Evolutionary conservation across 1,140 invertebrate genomes (phyloP), one percentile per base, ranked within the genome.

Genomic region (Popillia japonica): DNA sequence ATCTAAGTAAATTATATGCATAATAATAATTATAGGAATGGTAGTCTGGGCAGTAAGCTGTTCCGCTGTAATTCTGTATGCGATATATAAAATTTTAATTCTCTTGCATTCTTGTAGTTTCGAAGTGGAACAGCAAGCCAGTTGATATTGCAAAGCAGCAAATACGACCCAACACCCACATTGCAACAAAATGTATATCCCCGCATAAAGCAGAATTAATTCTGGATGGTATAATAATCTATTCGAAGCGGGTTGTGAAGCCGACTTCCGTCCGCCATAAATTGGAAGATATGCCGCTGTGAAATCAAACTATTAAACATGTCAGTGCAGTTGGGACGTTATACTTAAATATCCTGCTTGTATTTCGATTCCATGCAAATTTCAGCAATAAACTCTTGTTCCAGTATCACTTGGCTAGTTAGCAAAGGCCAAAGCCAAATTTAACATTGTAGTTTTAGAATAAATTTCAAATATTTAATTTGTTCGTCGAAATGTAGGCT

Each of bases 241-340:
- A 68, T 68, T 68, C 22, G 61, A 10, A 68, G 61, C 61, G 61
- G 22, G 75, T 44, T 74, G 55, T 77, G 77, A 77, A 74, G 78
- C 76, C 64, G 75, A 77, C 78, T 77, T 79, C 78, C 78, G 78
- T 76, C 61, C 22, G 61, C 61, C 61, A 82, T 82, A 81, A 82
- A 80, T 81, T 72, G 77, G 78, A 78, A 79, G 79, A 81, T 80
- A 82, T 79, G 78, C 76, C 61, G 17, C 61, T 78, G 76, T 73
- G 78, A 81, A 79, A 82, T 82, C 80, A 82, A 81, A 81, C 81
- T 82, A 82, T 81, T 82, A 82, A 82, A 82, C 79, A 81, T 81
- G 81, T 82, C 81, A 80, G 81, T 34, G 27, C 81, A 81, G 79
- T 81, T 79, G 80, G 76, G 74, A 82, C 79, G 78, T 81, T 82